Base-by-base conservation (phyloP, 1,140 invertebrate species). In the Drosophila prosaltans region DNA sequence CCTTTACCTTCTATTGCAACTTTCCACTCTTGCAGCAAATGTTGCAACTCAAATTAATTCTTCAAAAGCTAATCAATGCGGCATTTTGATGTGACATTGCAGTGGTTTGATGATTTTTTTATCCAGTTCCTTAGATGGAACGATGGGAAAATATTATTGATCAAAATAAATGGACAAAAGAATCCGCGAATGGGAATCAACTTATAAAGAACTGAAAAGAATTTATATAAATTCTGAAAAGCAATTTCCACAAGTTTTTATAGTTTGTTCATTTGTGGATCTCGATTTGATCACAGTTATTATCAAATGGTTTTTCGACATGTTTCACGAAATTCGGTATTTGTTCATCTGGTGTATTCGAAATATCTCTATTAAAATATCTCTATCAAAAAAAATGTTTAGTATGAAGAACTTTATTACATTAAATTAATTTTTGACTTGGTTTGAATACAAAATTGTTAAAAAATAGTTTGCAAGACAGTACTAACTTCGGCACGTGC, bases 31-130 rank as follows among this genome's bases (percentile, higher is more conserved):
- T 24, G 16, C 62, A 54, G 71, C 32, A 36, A 36, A 36, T 11
- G 1, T 30, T 65, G 36, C 41, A 72, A 72, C 65, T 82, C 75
- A 79, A 82, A 82, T 82, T 82, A 82, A 82, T 82, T 82, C 80
- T 79, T 82, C 75, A 79, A 82, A 82, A 82, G 80, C 80, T 82
- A 82, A 82, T 83, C 80, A 83, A 83, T 82, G 80, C 80, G 80
- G 80, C 75, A 83, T 82, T 79, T 82, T 83, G 71, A 82, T 82
- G 80, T 67, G 75, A 82, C 80, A 82, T 82, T 79, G 75, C 68
- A 58, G 21, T 24, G 21, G 1, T 54, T 65, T 61, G 60, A 16
- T 16, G 16, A 16, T 55, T 36, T 72, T 60, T 74, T 28, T 71
- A 65, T 60, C 45, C 57, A 67, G 64, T 80, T 63, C 80, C 80